Base-by-base conservation (phyloP, 2,888 invertebrate species). In the Dorcus hopei region DNA sequence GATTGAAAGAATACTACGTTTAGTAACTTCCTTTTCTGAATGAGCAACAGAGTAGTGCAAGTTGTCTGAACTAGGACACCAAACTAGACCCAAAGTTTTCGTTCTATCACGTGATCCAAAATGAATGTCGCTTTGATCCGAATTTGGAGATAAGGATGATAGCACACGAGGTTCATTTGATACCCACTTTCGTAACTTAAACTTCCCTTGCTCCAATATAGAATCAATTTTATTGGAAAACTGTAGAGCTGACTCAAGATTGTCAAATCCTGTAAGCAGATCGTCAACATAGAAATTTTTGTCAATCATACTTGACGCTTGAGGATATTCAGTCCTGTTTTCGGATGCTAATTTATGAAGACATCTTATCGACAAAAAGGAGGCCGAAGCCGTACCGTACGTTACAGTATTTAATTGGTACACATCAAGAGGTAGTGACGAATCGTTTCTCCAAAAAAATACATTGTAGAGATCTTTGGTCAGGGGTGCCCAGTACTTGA, bases 361-460 rank as follows among this genome's bases (percentile, higher is more conserved):
- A 8, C 61, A 51, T 43, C 62, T 54, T 3, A 58, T 59, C 0
- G 68, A 66, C 9, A 66, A 48, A 57, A 59, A 69, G 2, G 68
- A 61, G 0, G 68, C 64, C n/a, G 59, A 52, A 0, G 64, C 54
- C 1, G 61, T 60, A 2, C 71, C 68, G 41, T 66, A 70, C 0
- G 67, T 65, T 5, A 70, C 63, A 0, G 65, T 65, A 6, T 55
- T 62, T 7, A 69, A 23, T 6, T 56, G 39, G 41, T 60, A 68
- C 0, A 52, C 56, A 45, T 54, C 39, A 3, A 66, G 14, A 1
- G 57, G 58, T 3, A 58, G 54, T 1, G 52, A 11, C 2, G 61
- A 41, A 38, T 53, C 58, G 6, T 61, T 45, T 4, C 68, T 47
- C 68, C 68, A 19, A 71, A 0, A 70, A 19, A n/a, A 68, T 70